Evolutionary conservation across 2,888 invertebrate genomes (phyloP), one percentile per base, ranked within the genome.

Genomic region (Deladenus siricidicola): DNA sequence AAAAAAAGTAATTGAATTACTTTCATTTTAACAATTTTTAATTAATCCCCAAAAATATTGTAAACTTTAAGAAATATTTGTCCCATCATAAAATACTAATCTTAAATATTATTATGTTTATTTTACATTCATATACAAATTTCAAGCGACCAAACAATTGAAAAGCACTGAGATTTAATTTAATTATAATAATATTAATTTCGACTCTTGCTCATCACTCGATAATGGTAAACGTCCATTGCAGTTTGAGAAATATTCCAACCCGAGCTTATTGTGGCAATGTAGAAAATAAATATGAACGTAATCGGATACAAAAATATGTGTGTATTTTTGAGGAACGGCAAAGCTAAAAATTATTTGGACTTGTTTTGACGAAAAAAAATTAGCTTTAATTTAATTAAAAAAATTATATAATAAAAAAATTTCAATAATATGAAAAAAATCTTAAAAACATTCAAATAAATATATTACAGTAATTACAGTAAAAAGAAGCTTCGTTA

Each of bases 231-330:
- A 49, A 74, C 72, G 39, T 70, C 66, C 69, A 75, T 71, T 39
- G 72, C 72, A n/a, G 72, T 72, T 53, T 56, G 58, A 34, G 74
- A 72, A 54, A 93, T 85, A 83, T 94, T 93, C 85, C 89, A 87
- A 55, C 88, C 86, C 60, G 86, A 84, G 10, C 86, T 83, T 58
- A 92, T 80, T 0, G 89, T 87, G 24, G 88, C 83, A 52, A 92
- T 80, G 81, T 89, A 94, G 52, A 87, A 80, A 17, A 93, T 76
- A 68, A 88, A 82, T 56, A 90, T 82, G 47, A 87, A 81, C 1
- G 91, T 88, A 65, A 94, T 82, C 1, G 91, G 89, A 68, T 89
- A 86, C 56, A 94, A 84, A 78, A 94, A 86, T 56, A 87, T 82
- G 68, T 91, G 85, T 1, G 90, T 89, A 78, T 87, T 88, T 70